These are phyloP conservation scores for Bombus turneri DNA, from an alignment of 1,140 invertebrate genomes.

Conservation along the genomic window DNA sequence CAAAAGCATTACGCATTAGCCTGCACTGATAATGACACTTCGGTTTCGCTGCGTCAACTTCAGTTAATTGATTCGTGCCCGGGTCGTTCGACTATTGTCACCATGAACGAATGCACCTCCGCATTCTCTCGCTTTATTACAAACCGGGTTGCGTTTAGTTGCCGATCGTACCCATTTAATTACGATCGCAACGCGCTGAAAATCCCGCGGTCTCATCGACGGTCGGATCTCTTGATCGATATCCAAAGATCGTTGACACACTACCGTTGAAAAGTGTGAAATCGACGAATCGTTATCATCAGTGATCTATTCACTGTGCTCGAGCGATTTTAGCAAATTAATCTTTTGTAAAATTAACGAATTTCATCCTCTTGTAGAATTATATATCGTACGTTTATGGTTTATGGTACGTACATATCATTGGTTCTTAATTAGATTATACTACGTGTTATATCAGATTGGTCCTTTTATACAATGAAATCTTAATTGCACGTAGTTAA, in stretches of 20 bases:
- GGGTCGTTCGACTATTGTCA: constrained; percentile 60
- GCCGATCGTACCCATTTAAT: constrained; percentile 59
- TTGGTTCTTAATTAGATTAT: too few species aligned
- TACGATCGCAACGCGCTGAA: constrained; percentile 28
- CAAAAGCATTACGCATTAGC: constrained; percentile 62
- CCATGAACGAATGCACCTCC: constrained; percentile 17
- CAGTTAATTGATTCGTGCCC: constrained; percentile 71
- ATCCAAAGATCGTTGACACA: not conserved
- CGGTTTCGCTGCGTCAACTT: constrained; percentile 66
- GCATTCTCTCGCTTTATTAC: constrained; percentile 42
- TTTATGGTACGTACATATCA: too few species aligned
- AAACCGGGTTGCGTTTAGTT: constrained; percentile 53
- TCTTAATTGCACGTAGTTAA: too few species aligned
- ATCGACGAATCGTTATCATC: not conserved
- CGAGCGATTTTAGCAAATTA: too few species aligned
- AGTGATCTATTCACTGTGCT: too few species aligned
- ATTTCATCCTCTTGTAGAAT: too few species aligned
- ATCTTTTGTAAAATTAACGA: too few species aligned
- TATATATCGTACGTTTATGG: too few species aligned
- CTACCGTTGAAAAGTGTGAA: not conserved
- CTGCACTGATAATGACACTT: constrained; percentile 67
- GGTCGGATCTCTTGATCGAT: not conserved
- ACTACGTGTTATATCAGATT: too few species aligned
- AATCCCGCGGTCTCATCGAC: constrained; percentile 11
- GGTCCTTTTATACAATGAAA: too few species aligned